Evolutionary conservation across 2,113 vertebrate species (phyloP).

Genomic region (Sinosuthora webbiana): DNA sequence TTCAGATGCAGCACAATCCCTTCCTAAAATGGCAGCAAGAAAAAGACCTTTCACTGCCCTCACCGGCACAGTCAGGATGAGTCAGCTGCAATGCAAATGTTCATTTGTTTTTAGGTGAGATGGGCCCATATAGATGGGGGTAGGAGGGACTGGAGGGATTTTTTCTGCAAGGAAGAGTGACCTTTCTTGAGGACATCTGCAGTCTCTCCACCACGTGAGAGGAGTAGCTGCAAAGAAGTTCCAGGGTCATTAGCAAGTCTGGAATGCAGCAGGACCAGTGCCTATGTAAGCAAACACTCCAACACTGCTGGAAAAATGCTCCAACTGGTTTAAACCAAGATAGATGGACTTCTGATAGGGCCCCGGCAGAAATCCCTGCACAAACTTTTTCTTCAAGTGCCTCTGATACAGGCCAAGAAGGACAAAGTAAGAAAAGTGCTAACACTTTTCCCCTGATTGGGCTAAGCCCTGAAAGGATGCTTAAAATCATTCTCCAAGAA

Average conservation of each 20-base stretch:
- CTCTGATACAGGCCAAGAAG: background rate
- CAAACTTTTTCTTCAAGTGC: background rate
- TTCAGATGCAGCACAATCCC: background rate
- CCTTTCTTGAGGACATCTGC: constrained; percentile 60
- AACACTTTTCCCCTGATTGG: background rate
- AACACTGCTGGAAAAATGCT: background rate
- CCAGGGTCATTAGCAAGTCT: constrained; percentile 70
- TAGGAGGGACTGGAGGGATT: background rate
- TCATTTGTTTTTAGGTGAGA: background rate
- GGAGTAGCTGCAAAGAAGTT: constrained; percentile 53
- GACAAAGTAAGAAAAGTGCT: background rate
- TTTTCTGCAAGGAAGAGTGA: constrained; percentile 24
- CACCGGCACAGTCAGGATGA: background rate
- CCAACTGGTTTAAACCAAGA: background rate
- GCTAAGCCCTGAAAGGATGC: background rate
- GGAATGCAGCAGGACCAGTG: constrained; percentile 58
- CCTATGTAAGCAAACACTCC: background rate
- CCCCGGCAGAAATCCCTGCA: background rate
- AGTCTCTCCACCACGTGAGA: background rate
- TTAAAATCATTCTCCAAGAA: background rate
- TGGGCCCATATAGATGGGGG: background rate
- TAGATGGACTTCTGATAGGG: background rate
- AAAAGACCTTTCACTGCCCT: background rate
- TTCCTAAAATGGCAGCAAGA: background rate
- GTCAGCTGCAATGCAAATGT: background rate